Evolutionary conservation across 2,797 vertebrate species (phyloP).

Genomic region (Galago senegalensis): DNA sequence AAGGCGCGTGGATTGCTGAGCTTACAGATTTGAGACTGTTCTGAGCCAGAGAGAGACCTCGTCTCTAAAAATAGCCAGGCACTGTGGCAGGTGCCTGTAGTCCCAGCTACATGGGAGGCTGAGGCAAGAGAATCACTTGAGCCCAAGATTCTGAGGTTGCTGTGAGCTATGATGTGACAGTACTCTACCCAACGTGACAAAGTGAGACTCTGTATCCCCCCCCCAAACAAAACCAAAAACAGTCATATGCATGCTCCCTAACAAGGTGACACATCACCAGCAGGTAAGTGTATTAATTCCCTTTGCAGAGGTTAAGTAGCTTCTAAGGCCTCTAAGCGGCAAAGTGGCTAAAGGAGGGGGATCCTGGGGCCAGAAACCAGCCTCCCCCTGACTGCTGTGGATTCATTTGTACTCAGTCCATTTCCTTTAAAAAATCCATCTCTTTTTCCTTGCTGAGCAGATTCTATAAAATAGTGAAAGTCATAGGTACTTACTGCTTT

Average conservation of each 20-base stretch:
- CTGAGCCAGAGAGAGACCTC: too few species aligned
- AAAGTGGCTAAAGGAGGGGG: not conserved
- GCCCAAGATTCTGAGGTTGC: too few species aligned
- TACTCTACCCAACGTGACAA: too few species aligned
- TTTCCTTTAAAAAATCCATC: slow-evolving; percentile 55
- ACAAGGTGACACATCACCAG: not conserved
- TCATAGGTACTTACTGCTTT: not conserved
- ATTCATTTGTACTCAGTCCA: not conserved
- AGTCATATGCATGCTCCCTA: not conserved
- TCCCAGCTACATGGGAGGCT: too few species aligned
- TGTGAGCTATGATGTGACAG: too few species aligned
- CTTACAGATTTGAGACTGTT: too few species aligned
- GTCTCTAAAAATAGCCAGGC: too few species aligned
- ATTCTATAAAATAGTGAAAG: slow-evolving; percentile 44
- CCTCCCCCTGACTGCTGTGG: not conserved
- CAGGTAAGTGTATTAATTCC: not conserved
- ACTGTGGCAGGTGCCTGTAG: too few species aligned
- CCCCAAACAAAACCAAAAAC: too few species aligned
- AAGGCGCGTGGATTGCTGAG: too few species aligned
- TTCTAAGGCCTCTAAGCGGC: not conserved
- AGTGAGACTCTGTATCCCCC: too few species aligned
- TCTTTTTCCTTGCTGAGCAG: slow-evolving; percentile 34
- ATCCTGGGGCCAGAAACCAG: not conserved
- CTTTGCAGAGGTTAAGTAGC: not conserved
- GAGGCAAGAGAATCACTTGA: too few species aligned